Conservation (phyloP, 2,888 invertebrate species). For the Cyclophora albipunctata region DNA sequence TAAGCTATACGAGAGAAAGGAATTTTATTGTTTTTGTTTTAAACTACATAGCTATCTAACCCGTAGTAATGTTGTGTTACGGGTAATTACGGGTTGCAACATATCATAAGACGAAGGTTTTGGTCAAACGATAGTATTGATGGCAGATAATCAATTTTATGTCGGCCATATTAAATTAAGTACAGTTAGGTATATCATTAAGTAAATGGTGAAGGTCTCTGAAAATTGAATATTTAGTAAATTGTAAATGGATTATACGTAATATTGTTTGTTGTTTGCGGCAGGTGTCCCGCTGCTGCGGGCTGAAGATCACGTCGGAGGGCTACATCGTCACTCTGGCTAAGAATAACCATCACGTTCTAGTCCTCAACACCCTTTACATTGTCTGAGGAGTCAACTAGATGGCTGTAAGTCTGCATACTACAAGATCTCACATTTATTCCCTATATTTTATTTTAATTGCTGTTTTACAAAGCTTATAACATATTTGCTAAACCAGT, state of each 20-base stretch:
- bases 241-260: no score
- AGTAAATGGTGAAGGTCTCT: background rate
- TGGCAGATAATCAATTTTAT: no score
- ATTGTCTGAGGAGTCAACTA: slow-evolving; percentile 84
- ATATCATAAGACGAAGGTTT: no score
- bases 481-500: slow-evolving; percentile 72
- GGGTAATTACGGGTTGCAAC: no score
- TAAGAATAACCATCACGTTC: slow-evolving; percentile 98
- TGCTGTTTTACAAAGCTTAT: slow-evolving; percentile 74
- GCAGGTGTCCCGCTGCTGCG: slow-evolving; percentile 97
- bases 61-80: no score
- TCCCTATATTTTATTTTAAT: slow-evolving; percentile 74
- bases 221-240: no score
- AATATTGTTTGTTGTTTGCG: no score
- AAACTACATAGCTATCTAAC: no score
- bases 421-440: slow-evolving; percentile 76
- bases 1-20: no score
- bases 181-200: background rate
- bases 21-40: no score
- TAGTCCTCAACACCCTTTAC: slow-evolving; percentile 95
- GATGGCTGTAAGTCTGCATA: slow-evolving; percentile 75
- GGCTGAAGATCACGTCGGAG: slow-evolving; percentile 96
- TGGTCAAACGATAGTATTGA: no score
- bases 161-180: background rate
- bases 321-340: slow-evolving; percentile 97